Conservation (phyloP, 2,113 vertebrate species). For the Plestiodon gilberti region DNA sequence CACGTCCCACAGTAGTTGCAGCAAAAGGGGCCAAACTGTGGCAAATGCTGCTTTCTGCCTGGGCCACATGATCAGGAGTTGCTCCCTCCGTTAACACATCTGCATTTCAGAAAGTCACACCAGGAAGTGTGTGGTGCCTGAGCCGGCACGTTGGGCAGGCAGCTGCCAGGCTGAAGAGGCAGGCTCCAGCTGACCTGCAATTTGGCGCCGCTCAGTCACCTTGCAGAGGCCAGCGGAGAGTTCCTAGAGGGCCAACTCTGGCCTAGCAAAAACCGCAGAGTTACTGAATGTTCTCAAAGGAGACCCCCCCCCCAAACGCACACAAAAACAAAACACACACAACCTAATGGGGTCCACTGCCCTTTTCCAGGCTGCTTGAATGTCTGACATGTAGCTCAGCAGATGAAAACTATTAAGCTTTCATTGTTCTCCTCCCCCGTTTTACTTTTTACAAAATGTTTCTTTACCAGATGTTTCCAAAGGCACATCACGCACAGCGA, state of each 20-base stretch:
- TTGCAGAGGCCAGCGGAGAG: neutral
- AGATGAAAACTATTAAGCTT: neutral
- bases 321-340: no score
- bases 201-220: rapidly evolving
- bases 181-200: rapidly evolving
- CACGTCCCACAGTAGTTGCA: no score
- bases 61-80: no score
- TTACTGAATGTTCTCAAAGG: neutral
- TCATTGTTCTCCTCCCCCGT: neutral
- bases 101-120: no score
- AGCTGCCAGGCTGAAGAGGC: neutral
- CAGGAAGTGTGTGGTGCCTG: rapidly evolving
- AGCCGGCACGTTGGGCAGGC: no score
- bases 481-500: neutral
- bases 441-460: neutral
- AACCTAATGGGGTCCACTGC: neutral
- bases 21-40: no score
- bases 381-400: neutral
- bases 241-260: neutral
- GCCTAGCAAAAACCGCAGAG: neutral
- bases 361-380: neutral
- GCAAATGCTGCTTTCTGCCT: no score
- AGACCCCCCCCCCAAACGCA: no score
- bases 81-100: neutral
- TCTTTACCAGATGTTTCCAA: neutral